These are phyloP conservation scores for Atta colombica DNA, from an alignment of 1,140 invertebrate species.

Conservation along the genomic window DNA sequence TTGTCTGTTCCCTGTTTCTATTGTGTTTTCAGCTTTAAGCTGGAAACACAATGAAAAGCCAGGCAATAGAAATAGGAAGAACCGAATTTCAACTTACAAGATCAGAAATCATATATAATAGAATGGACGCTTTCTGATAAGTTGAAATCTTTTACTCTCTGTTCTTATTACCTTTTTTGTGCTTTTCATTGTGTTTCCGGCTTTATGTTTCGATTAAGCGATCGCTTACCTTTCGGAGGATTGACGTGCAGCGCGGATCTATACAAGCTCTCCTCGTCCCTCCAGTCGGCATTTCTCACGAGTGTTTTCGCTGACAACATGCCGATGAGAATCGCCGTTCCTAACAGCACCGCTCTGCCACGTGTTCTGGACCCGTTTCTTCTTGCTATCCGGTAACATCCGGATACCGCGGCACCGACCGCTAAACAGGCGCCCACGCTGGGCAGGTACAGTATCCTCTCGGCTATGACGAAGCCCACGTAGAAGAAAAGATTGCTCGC, in stretches of 20 bases:
- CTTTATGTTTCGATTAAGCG: neutral
- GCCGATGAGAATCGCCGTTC: conserved; percentile 89
- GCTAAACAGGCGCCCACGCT: conserved; percentile 98
- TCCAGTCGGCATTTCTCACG: conserved; percentile 95
- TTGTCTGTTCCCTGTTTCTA: no score
- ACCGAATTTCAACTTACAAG: no score
- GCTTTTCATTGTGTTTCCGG: no score
- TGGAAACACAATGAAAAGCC: no score
- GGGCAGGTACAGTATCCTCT: conserved; percentile 97
- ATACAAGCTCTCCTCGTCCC: conserved; percentile 97
- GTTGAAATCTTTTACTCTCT: no score
- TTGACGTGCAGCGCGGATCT: conserved; percentile 96
- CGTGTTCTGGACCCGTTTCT: conserved; percentile 85
- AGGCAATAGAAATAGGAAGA: no score
- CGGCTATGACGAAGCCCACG: conserved; percentile 98
- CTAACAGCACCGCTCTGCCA: conserved; percentile 84
- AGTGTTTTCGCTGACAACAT: conserved; percentile 92
- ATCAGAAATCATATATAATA: no score
- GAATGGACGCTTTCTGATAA: no score
- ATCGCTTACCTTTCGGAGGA: conserved; percentile 97
- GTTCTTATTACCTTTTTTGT: no score
- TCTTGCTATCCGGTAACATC: conserved; percentile 83
- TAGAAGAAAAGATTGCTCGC: conserved; percentile 98
- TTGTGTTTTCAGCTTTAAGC: no score
- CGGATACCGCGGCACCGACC: conserved; percentile 89